phyloP scores from a whole-genome alignment of 2,888 invertebrate genomes.

The Latheticus oryzae region DNA sequence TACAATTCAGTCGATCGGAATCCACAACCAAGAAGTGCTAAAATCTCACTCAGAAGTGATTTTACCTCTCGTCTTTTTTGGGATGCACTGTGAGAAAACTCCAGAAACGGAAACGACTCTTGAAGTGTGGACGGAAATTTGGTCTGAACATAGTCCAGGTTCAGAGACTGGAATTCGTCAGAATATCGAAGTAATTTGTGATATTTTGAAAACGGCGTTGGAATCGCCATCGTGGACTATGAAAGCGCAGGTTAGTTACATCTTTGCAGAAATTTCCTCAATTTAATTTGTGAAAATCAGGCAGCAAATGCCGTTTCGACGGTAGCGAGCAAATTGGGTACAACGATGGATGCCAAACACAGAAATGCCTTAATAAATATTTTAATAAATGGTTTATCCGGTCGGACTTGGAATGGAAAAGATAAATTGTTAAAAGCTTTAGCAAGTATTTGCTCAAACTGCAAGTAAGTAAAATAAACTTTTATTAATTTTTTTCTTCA shows the following conservation, averaged over 20 bases:
- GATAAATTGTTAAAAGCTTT: constrained; percentile 83
- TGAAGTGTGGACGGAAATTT: constrained; percentile 87
- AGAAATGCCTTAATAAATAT: constrained; percentile 76
- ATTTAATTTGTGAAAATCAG: constrained; percentile 59
- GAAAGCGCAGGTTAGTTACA: constrained; percentile 77
- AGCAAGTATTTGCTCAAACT: constrained; percentile 75
- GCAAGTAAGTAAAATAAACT: constrained; percentile 67
- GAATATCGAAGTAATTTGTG: constrained; percentile 79
- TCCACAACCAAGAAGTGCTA: constrained; percentile 84
- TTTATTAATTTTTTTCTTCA: constrained; percentile 7
- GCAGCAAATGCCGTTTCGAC: constrained; percentile 86
- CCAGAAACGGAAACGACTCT: constrained; percentile 74
- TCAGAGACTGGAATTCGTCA: constrained; percentile 84
- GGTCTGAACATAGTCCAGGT: constrained; percentile 91
- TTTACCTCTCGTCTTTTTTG: constrained; percentile 88
- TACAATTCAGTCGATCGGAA: constrained; percentile 83
- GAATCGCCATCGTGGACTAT: constrained; percentile 89
- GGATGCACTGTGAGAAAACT: constrained; percentile 86
- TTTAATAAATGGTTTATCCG: constrained; percentile 75
- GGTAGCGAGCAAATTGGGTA: constrained; percentile 77
- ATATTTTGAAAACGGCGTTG: constrained; percentile 76
- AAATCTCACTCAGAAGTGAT: constrained; percentile 80
- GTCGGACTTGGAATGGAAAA: constrained; percentile 93
- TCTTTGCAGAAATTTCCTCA: no score
- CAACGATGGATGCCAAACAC: constrained; percentile 73